Evolutionary conservation across 2,888 invertebrate species (phyloP).

Genomic region (Diarsia mendica): DNA sequence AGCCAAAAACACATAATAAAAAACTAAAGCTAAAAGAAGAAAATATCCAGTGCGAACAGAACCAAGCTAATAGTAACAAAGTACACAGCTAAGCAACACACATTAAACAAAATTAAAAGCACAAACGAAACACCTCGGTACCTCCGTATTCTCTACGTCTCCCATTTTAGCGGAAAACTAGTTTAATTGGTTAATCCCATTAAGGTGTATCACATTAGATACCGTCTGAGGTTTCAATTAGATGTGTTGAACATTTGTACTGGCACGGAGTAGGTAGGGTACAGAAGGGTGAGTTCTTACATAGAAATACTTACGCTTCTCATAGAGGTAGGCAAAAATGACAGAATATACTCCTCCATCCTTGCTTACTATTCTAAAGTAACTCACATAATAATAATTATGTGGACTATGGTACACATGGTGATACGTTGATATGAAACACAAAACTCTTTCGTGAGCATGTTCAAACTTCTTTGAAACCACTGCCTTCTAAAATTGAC

Average conservation of each 20-base stretch:
- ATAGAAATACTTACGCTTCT: neutral
- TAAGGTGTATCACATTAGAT: slow-evolving; percentile 55
- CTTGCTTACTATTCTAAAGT: neutral
- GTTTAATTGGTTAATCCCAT: slow-evolving; percentile 63
- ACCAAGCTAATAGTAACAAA: slow-evolving; percentile 20
- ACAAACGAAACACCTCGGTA: slow-evolving; percentile 27
- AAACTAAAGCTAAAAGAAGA: neutral
- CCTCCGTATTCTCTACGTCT: slow-evolving; percentile 27
- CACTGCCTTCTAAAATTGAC: no score
- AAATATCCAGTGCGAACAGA: slow-evolving; percentile 9
- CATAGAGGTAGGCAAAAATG: neutral
- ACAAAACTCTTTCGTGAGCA: no score
- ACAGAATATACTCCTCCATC: neutral
- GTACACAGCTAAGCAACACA: slow-evolving; percentile 4
- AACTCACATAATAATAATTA: no score
- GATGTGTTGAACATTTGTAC: slow-evolving; percentile 29
- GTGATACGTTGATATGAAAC: no score
- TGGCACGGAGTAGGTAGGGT: neutral
- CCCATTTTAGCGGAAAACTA: slow-evolving; percentile 53
- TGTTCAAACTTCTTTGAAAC: no score
- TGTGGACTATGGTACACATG: no score
- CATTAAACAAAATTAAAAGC: slow-evolving; percentile 52
- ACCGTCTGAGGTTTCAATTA: slow-evolving; percentile 62
- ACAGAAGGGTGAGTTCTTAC: neutral
- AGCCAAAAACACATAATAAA: neutral